Evolutionary conservation across 2,113 vertebrate species (phyloP).

Genomic region (Hemicordylus capensis): DNA sequence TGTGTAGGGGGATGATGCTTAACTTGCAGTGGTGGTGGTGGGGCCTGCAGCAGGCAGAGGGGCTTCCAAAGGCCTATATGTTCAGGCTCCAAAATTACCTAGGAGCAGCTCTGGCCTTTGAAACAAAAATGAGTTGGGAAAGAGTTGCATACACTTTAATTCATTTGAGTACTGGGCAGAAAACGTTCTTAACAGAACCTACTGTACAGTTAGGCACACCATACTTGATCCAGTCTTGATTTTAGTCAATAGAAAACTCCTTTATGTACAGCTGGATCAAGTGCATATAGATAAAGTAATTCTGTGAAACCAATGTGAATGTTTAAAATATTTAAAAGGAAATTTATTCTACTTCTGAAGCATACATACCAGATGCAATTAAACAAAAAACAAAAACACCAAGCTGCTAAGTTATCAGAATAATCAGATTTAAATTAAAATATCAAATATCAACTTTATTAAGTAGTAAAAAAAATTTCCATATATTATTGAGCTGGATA

Average conservation of each 20-base stretch:
- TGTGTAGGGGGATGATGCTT: too few relatives aligned
- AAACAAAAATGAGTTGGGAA: too few relatives aligned
- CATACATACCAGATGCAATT: not conserved
- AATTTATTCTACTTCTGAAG: not conserved
- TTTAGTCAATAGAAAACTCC: not conserved
- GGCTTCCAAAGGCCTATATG: too few relatives aligned
- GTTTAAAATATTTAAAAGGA: not conserved
- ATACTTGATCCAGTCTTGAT: not conserved
- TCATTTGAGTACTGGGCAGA: not conserved
- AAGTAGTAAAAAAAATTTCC: not conserved
- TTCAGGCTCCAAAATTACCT: too few relatives aligned
- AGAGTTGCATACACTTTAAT: not conserved
- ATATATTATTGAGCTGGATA: not conserved
- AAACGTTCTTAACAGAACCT: not conserved
- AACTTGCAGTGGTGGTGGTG: too few relatives aligned
- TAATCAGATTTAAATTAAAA: not conserved
- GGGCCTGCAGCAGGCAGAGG: too few relatives aligned
- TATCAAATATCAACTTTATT: not conserved
- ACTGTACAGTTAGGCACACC: not conserved
- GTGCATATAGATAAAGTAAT: not conserved
- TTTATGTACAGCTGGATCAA: not conserved
- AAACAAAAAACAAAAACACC: too few relatives aligned
- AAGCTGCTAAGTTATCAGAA: not conserved
- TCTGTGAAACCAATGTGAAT: not conserved
- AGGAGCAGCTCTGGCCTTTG: too few relatives aligned